A percentile compares a stretch with the other conserved stretches of the same genome.
Conservation (phyloP, 2,113 vertebrate species). For the Pedionomus torquatus region DNA sequence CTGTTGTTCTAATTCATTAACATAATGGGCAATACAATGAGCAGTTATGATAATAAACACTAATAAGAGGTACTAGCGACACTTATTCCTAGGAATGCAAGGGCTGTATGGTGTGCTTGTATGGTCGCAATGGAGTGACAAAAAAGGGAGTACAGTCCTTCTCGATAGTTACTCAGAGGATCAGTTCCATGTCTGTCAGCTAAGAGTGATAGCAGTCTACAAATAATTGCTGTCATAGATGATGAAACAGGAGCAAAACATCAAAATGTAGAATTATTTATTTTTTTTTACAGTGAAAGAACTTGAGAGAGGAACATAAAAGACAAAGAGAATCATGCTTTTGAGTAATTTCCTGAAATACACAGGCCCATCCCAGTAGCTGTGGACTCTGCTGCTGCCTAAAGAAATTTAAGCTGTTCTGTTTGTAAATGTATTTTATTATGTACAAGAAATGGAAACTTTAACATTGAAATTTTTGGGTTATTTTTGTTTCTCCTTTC, state of each 20-base stretch:
- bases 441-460: background rate
- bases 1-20: constrained; percentile 77
- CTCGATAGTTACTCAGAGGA: background rate
- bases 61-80: constrained; percentile 46
- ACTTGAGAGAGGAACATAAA: background rate
- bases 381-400: background rate
- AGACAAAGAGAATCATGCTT: background rate
- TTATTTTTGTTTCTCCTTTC: rapidly evolving
- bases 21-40: constrained; percentile 68
- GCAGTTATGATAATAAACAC: constrained; percentile 67
- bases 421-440: background rate
- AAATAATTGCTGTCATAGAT: background rate
- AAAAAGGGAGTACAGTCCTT: background rate
- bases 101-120: background rate
- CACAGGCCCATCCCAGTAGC: rapidly evolving
- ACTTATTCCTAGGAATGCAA: constrained; percentile 33
- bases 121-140: background rate
- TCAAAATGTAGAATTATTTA: background rate
- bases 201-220: background rate
- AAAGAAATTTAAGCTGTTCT: background rate
- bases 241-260: background rate
- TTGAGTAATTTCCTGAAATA: background rate
- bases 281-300: background rate
- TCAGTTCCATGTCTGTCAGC: background rate
- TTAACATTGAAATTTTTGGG: background rate